Evolutionary conservation across 1,140 invertebrate species (phyloP), one percentile per base, ranked within the genome.

Genomic region (Dinoponera quadriceps): DNA sequence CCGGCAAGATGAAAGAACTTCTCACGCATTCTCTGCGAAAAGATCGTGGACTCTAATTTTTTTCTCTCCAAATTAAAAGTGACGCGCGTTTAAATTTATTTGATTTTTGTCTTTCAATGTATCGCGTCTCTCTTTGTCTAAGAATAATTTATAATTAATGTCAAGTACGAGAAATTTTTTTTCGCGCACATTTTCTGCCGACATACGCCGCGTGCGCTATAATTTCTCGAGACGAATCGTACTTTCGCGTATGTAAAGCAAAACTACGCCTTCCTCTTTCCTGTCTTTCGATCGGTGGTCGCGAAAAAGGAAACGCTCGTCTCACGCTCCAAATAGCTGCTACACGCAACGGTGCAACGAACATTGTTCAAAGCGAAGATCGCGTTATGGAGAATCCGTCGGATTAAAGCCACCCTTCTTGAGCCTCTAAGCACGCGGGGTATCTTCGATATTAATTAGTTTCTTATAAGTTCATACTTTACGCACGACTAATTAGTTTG

Each of bases 401-500:
- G 38, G 38, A 55, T 25, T 68, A 38, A 63, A 83, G 49, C 20
- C 51, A 11, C 38, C 38, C 38, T 44, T 44, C 29, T 2, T 2
- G 38, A 44, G 33, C 44, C 14, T 18, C 16, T n/a, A 9, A 0
- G n/a, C 60, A 20, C 5, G 29, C 1, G 44, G 7, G 13, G 20
- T 25, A n/a, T 22, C 18, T n/a, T 29, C 9, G 20, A n/a, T 62
- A 54, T 83, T 65, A 69, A 78, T 57, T 55, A 55, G 18, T 44
- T 62, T 51, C 27, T 62, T 25, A 73, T 29, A 59, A 55, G 51
- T 73, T 25, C 60, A 84, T 84, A 54, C 27, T 60, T 33, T 62
- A 25, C 72, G 13, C 49, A 48, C 44, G 44, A 44, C 29, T 80
- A 84, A 87, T 87, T 86, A 80, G 68, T 48, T 84, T 14, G 33